These are phyloP conservation scores for Drosophila differens DNA, from an alignment of 2,888 invertebrate species.

Conservation along the genomic window DNA sequence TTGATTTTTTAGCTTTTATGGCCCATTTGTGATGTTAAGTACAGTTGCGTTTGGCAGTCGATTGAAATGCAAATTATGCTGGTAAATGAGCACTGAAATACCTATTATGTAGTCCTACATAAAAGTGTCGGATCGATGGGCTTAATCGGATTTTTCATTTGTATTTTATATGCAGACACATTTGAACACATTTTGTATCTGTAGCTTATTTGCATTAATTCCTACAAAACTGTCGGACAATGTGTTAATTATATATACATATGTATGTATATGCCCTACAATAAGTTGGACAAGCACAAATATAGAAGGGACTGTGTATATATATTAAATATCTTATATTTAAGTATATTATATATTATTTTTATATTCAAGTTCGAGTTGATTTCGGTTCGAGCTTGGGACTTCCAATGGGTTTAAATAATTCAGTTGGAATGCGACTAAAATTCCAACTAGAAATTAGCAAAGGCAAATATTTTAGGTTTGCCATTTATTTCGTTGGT, in stretches of 20 bases:
- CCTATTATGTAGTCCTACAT: neutral
- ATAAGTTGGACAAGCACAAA: conserved; percentile 23
- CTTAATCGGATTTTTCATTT: conserved; percentile 41
- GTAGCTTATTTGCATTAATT: conserved; percentile 40
- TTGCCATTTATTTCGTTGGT: conserved; percentile 20
- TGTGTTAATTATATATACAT: conserved; percentile 50
- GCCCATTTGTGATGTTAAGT: neutral
- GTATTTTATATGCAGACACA: conserved; percentile 7
- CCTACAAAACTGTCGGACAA: conserved; percentile 39
- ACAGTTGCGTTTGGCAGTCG: conserved; percentile 1
- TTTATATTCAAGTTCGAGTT: no score
- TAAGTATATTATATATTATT: neutral
- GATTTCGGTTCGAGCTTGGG: neutral
- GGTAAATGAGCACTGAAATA: conserved; percentile 12
- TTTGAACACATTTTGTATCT: conserved; percentile 15
- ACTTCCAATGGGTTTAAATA: conserved; percentile 2
- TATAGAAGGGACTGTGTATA: conserved; percentile 32
- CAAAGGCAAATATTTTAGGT: conserved; percentile 6
- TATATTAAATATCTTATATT: neutral
- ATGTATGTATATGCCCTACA: neutral
- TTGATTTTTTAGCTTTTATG: neutral
- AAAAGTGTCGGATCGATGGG: conserved; percentile 37
- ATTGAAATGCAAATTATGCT: conserved; percentile 4
- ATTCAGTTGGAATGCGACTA: conserved; percentile 17
- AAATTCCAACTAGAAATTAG: conserved; percentile 7